Conservation (phyloP, 2,113 vertebrate genomes). For the Pampusana beccarii region DNA sequence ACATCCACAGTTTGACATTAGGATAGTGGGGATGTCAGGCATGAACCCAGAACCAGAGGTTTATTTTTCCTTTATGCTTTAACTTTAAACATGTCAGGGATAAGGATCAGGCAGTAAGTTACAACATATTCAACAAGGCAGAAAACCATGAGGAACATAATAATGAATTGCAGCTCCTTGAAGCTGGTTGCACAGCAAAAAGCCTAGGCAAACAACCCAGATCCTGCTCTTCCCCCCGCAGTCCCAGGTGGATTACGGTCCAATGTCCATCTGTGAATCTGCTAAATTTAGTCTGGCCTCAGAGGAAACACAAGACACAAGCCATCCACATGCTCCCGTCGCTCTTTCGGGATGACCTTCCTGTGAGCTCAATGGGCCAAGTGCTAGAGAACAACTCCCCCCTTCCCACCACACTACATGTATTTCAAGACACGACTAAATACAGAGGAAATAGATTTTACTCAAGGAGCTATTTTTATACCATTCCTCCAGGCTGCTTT, state of each 20-base stretch:
- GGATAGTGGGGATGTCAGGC: neutral
- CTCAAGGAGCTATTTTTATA: slow-evolving; percentile 19
- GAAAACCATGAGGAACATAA: neutral
- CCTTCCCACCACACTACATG: neutral
- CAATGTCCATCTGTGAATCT: slow-evolving; percentile 6
- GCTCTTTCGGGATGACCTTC: slow-evolving; percentile 40
- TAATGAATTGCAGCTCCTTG: neutral
- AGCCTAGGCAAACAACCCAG: neutral
- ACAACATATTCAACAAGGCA: neutral
- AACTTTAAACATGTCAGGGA: neutral
- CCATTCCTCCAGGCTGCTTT: neutral
- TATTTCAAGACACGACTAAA: neutral
- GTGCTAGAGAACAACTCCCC: neutral
- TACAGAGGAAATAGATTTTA: slow-evolving; percentile 17
- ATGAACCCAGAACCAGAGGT: neutral
- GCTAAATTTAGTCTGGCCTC: slow-evolving; percentile 61
- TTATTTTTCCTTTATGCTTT: neutral
- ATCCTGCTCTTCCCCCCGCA: neutral
- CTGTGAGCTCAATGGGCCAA: slow-evolving; percentile 5
- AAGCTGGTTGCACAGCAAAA: neutral
- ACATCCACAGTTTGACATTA: neutral
- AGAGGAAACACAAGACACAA: slow-evolving; percentile 25
- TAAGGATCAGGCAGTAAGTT: neutral
- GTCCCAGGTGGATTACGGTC: neutral
- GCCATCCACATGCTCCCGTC: neutral